Percentiles rank a stretch among this genome's conserved stretches.
Evolutionary conservation across 2,888 invertebrate species (phyloP).

Genomic region (Chrysolina americana): DNA sequence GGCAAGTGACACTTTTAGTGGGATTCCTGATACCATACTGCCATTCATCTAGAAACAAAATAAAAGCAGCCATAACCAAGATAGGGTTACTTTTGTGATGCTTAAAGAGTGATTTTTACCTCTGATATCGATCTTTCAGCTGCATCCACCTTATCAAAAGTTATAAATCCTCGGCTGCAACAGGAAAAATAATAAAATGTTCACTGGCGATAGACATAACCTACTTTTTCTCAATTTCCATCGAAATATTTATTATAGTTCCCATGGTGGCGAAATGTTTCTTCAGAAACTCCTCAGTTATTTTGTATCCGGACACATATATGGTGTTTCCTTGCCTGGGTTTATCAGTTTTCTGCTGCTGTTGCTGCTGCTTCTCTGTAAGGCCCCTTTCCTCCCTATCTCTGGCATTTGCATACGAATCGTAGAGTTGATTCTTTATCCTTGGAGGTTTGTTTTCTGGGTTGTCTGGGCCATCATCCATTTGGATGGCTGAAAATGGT

Average conservation of each 20-base stretch:
- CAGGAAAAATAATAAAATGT: background rate
- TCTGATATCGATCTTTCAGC: slow-evolving; percentile 89
- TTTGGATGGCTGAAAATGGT: slow-evolving; percentile 89
- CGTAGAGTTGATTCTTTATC: slow-evolving; percentile 79
- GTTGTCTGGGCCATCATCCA: slow-evolving; percentile 78
- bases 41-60: slow-evolving; percentile 77
- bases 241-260: slow-evolving; percentile 84
- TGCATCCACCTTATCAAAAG: slow-evolving; percentile 90
- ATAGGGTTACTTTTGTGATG: background rate
- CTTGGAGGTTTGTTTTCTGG: slow-evolving; percentile 78
- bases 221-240: slow-evolving; percentile 88
- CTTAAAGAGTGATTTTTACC: slow-evolving; percentile 53
- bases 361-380: slow-evolving; percentile 68
- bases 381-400: slow-evolving; percentile 76
- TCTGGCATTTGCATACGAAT: slow-evolving; percentile 81
- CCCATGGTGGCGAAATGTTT: slow-evolving; percentile 83
- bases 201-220: slow-evolving; percentile 44
- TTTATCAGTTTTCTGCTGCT: slow-evolving; percentile 73
- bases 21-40: slow-evolving; percentile 80
- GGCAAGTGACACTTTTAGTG: slow-evolving; percentile 86
- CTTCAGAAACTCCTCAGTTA: slow-evolving; percentile 84
- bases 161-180: slow-evolving; percentile 89
- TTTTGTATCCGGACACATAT: slow-evolving; percentile 84
- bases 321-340: slow-evolving; percentile 86
- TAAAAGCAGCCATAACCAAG: background rate